A percentile compares a stretch with the other conserved stretches of the same genome.
Conservation (phyloP, 2,113 vertebrate genomes). For the Pachyramphus minor region DNA sequence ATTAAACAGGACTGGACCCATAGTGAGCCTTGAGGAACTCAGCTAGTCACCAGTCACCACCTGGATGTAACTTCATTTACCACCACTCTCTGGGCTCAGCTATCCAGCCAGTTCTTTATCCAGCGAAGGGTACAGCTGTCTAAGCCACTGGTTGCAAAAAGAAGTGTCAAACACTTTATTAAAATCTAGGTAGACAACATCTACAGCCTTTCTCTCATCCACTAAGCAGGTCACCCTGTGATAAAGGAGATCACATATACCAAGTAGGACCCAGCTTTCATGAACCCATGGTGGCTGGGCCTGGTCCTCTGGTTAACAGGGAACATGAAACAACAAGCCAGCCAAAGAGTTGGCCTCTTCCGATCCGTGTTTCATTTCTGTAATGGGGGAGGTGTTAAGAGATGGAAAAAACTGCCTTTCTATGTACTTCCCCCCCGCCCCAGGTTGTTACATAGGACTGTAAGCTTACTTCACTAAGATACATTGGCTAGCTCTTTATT, state of each 20-base stretch:
- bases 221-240: too few species aligned
- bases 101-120: not conserved
- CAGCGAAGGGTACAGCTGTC: not conserved
- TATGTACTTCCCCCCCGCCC: too few species aligned
- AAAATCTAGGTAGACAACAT: not conserved
- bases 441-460: not conserved
- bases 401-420: not conserved
- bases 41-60: not conserved
- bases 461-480: not conserved
- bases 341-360: not conserved
- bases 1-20: not conserved
- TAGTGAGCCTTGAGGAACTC: not conserved
- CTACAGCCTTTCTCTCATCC: not conserved
- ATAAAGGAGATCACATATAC: not conserved
- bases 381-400: not conserved
- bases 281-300: rapidly evolving
- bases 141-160: not conserved
- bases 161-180: not conserved
- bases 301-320: not conserved
- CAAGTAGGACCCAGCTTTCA: not conserved
- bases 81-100: not conserved
- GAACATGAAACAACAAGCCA: not conserved
- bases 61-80: not conserved
- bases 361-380: not conserved
- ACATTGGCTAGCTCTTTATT: not conserved